Conservation (phyloP, 1,140 invertebrate genomes). For the Drosophila lacertosa region DNA sequence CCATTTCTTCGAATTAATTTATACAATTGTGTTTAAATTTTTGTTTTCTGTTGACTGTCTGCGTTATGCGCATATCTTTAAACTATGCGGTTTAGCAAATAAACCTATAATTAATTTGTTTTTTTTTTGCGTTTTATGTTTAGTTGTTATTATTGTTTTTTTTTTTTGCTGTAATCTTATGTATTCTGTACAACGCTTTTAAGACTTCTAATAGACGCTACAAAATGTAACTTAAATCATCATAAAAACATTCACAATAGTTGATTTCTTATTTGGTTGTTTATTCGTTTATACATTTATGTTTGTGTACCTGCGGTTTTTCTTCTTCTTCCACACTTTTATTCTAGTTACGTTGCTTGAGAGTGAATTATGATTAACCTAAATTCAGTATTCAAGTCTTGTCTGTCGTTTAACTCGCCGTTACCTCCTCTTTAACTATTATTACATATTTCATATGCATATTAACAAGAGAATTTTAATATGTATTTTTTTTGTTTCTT, state of each 20-base stretch:
- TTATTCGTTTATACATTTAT: constrained; percentile 32
- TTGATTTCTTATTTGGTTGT: constrained; percentile 12
- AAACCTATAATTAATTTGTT: constrained; percentile 41
- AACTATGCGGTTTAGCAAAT: constrained; percentile 57
- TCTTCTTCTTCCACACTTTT: neutral
- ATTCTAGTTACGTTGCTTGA: constrained; percentile 41
- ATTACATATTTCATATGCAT: constrained; percentile 31
- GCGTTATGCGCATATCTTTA: constrained; percentile 1
- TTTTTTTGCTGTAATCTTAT: constrained; percentile 8
- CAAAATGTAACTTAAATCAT: constrained; percentile 51
- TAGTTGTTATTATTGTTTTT: constrained; percentile 23
- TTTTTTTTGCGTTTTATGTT: neutral
- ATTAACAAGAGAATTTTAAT: constrained; percentile 41
- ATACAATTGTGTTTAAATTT: constrained; percentile 37
- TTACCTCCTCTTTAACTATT: constrained; percentile 31
- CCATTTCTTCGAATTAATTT: constrained; percentile 57
- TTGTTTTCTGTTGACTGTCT: constrained; percentile 30
- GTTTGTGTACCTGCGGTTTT: constrained; percentile 26
- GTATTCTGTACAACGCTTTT: constrained; percentile 41
- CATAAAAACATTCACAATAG: constrained; percentile 66
- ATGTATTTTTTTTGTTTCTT: neutral
- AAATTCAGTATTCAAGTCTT: constrained; percentile 73
- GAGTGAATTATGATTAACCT: constrained; percentile 65
- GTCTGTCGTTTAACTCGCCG: constrained; percentile 54
- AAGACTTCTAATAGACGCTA: constrained; percentile 44